Evolutionary conservation across 2,797 vertebrate species (phyloP).

Genomic region (Pseudomugil gertrudae): DNA sequence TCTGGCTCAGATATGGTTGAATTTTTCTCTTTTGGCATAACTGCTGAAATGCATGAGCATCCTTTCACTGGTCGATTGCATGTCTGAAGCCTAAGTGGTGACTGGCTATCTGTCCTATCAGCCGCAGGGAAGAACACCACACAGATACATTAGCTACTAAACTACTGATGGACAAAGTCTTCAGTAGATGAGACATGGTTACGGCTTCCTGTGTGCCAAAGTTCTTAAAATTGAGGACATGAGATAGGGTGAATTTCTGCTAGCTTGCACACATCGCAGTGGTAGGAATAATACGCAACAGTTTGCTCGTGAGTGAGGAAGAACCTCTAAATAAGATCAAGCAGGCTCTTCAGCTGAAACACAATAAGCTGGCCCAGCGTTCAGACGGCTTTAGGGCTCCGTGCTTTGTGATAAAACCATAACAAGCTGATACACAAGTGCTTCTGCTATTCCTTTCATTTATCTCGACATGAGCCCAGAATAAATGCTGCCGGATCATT

Average conservation of each 20-base stretch:
- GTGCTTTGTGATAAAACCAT: slow-evolving; percentile 53
- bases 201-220: slow-evolving; percentile 38
- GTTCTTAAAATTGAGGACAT: slow-evolving; percentile 33
- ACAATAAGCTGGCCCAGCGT: slow-evolving; percentile 44
- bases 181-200: slow-evolving; percentile 49
- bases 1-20: too few relatives aligned
- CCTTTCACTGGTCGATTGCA: neutral
- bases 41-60: neutral
- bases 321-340: slow-evolving; percentile 68
- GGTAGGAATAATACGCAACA: slow-evolving; percentile 51
- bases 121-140: slow-evolving; percentile 43
- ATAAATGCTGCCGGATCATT: slow-evolving; percentile 34
- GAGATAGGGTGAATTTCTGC: slow-evolving; percentile 33
- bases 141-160: slow-evolving; percentile 50
- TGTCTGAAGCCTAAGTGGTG: slow-evolving; percentile 59
- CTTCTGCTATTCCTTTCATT: slow-evolving; percentile 37
- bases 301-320: slow-evolving; percentile 58
- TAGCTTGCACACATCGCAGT: slow-evolving; percentile 39
- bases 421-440: slow-evolving; percentile 60
- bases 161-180: slow-evolving; percentile 44
- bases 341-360: slow-evolving; percentile 61
- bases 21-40: slow-evolving; percentile 2
- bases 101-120: slow-evolving; percentile 46
- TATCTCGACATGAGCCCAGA: slow-evolving; percentile 33
- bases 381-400: slow-evolving; percentile 45